These are phyloP conservation scores for Apteryx mantelli DNA, from an alignment of 2,113 vertebrate species.

Conservation along the genomic window DNA sequence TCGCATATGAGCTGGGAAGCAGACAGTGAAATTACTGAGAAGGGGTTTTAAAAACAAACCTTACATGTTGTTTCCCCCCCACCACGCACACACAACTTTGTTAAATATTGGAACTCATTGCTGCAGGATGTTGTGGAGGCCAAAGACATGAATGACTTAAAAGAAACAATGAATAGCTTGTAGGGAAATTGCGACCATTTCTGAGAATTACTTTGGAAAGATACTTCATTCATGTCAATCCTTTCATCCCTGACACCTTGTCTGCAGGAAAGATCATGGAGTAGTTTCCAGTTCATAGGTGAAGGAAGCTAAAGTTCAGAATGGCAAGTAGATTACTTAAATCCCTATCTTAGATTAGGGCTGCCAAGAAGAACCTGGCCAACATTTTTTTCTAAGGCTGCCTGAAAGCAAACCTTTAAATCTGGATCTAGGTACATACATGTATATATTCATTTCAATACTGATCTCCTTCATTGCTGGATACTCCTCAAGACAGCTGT, in stretches of 20 bases:
- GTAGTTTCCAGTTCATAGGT: not conserved
- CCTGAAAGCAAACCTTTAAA: not conserved
- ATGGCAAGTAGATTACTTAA: not conserved
- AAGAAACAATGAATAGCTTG: not conserved
- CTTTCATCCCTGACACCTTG: accelerated
- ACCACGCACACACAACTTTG: accelerated
- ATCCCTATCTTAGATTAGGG: not conserved
- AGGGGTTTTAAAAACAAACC: not conserved
- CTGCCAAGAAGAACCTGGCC: not conserved
- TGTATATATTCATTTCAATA: accelerated
- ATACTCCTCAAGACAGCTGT: not conserved
- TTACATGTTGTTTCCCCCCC: not conserved
- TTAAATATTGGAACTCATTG: not conserved
- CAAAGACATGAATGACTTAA: not conserved
- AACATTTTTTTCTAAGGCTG: not conserved
- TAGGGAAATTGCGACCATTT: not conserved
- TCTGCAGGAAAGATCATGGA: not conserved
- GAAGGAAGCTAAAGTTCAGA: not conserved
- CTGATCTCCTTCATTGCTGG: not conserved
- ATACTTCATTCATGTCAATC: not conserved
- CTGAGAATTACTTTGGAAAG: not conserved
- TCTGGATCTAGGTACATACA: not conserved
- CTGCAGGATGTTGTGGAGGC: not conserved
- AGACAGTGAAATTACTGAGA: not conserved
- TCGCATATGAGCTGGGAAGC: not conserved